Percentiles rank a stretch among this genome's conserved stretches.
Conservation (phyloP, 2,888 invertebrate species). For the Athalia circularis region DNA sequence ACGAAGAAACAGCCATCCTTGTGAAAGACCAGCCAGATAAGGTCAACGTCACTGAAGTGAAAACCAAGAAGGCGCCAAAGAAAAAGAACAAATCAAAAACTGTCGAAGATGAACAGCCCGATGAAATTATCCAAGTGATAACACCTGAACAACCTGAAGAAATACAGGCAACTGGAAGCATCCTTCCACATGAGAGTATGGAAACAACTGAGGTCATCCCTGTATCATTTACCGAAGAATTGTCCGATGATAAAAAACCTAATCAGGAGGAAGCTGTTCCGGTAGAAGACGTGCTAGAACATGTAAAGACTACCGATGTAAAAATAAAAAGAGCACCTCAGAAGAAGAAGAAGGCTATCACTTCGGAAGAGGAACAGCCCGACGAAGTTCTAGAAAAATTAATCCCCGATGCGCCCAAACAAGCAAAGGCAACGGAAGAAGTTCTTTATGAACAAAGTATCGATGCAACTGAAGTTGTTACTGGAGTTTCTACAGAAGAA, state of each 20-base stretch:
- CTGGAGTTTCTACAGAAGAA: slow-evolving; percentile 40
- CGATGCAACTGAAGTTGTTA: slow-evolving; percentile 45
- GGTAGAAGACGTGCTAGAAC: slow-evolving; percentile 59
- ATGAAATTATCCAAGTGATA: slow-evolving; percentile 65
- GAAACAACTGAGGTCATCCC: slow-evolving; percentile 36
- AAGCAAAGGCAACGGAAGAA: slow-evolving; percentile 52
- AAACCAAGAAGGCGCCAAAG: slow-evolving; percentile 56
- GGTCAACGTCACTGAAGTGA: slow-evolving; percentile 37
- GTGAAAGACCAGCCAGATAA: slow-evolving; percentile 43
- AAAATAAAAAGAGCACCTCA: slow-evolving; percentile 62
- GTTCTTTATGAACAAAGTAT: slow-evolving; percentile 39
- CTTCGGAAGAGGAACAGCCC: slow-evolving; percentile 62
- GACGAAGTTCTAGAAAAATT: slow-evolving; percentile 62
- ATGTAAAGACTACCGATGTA: slow-evolving; percentile 49
- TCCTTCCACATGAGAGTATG: slow-evolving; percentile 27
- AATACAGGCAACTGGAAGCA: slow-evolving; percentile 5
- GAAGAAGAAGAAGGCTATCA: slow-evolving; percentile 65
- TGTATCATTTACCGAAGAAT: slow-evolving; percentile 36
- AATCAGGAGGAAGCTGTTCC: slow-evolving; percentile 68
- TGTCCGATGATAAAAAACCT: slow-evolving; percentile 46
- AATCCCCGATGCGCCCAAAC: slow-evolving; percentile 56
- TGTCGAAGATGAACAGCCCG: slow-evolving; percentile 54
- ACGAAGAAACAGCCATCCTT: slow-evolving; percentile 52
- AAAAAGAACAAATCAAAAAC: slow-evolving; percentile 59
- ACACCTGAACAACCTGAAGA: slow-evolving; percentile 61